A percentile compares a stretch with the other conserved stretches of the same genome.
phyloP scores from a whole-genome alignment of 1,140 invertebrate genomes.

The Ostrea edulis region DNA sequence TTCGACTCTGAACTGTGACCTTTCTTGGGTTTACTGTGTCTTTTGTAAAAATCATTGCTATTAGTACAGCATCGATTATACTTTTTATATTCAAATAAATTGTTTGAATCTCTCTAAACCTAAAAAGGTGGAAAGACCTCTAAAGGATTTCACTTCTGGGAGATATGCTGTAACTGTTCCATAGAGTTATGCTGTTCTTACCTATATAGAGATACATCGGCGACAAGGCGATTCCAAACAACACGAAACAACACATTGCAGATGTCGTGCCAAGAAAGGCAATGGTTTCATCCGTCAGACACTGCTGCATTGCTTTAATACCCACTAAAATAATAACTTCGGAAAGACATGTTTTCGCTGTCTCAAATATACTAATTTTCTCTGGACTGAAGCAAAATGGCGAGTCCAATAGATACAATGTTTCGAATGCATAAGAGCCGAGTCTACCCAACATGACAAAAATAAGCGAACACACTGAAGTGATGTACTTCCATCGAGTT shows the following conservation, averaged over 20 bases:
- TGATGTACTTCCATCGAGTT: not conserved
- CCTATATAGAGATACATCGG: constrained; percentile 21
- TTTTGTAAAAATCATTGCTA: no score
- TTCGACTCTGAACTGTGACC: no score
- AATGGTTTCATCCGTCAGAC: not conserved
- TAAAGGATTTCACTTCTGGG: no score
- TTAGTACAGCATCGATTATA: no score
- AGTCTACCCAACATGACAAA: constrained; percentile 16
- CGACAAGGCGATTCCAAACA: not conserved
- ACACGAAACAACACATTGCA: not conserved
- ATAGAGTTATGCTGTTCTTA: not conserved
- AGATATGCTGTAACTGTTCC: no score
- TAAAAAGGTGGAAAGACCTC: no score
- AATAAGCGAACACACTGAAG: not conserved
- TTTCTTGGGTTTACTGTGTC: no score
- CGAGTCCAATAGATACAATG: constrained; percentile 10
- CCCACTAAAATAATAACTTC: not conserved
- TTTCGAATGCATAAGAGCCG: not conserved
- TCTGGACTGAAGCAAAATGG: constrained; percentile 39
- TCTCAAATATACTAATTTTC: constrained; percentile 13
- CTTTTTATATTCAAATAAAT: no score
- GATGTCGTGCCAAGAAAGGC: constrained; percentile 8
- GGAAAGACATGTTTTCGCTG: not conserved
- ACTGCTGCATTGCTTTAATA: not conserved
- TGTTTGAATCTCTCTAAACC: no score